phyloP scores from a whole-genome alignment of 2,888 invertebrate genomes.

The Epinotia nisella region DNA sequence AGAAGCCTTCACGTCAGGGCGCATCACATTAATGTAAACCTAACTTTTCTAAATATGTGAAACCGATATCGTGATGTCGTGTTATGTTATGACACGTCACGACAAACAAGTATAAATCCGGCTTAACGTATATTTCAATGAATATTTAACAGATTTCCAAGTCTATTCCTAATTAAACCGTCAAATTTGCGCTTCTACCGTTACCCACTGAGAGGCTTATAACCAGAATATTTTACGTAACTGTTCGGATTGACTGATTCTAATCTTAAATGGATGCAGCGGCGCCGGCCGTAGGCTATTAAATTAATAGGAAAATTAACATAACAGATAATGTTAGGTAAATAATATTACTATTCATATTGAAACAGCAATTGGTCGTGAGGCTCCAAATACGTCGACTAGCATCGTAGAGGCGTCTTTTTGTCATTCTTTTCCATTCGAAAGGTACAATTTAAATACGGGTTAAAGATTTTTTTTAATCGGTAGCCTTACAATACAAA shows the following conservation, averaged over 20 bases:
- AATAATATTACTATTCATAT: constrained; percentile 7
- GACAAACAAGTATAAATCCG: too few relatives aligned
- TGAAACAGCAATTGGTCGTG: neutral
- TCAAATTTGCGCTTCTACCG: neutral
- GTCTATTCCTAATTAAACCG: neutral
- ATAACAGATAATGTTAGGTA: constrained; percentile 17
- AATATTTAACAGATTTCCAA: constrained; percentile 6
- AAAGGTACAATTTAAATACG: too few relatives aligned
- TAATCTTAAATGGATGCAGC: constrained; percentile 4
- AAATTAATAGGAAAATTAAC: constrained; percentile 35
- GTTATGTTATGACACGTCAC: too few relatives aligned
- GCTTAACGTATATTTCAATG: neutral
- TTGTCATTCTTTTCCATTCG: too few relatives aligned
- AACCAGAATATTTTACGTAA: constrained; percentile 19
- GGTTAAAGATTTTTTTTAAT: too few relatives aligned
- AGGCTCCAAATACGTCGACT: constrained; percentile 4
- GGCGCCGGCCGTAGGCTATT: constrained; percentile 18
- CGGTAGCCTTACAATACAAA: too few relatives aligned
- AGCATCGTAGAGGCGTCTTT: neutral
- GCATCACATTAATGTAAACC: too few relatives aligned
- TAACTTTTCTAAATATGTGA: too few relatives aligned
- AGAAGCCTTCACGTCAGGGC: too few relatives aligned
- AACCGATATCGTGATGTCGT: too few relatives aligned
- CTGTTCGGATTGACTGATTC: neutral
- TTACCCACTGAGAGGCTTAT: neutral